phyloP scores from a whole-genome alignment of 1,140 invertebrate species.

The Drosophila busckii region DNA sequence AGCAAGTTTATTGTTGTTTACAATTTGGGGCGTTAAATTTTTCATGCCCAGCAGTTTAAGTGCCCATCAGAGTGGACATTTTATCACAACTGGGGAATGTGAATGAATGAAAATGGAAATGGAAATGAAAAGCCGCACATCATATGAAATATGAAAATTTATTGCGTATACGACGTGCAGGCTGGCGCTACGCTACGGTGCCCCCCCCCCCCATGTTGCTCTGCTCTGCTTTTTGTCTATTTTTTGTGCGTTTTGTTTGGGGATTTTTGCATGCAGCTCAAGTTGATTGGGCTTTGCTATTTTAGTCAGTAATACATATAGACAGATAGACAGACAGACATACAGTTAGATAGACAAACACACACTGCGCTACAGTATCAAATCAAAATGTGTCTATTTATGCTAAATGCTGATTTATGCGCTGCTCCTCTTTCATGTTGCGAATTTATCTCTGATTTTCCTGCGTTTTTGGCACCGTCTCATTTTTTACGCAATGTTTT shows the following conservation, averaged over 20 bases:
- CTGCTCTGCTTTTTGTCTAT: no score
- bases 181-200: constrained; percentile 32
- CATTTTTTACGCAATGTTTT: constrained; percentile 47
- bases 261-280: constrained; percentile 41
- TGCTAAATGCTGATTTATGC: constrained; percentile 66
- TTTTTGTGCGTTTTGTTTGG: constrained; percentile 11
- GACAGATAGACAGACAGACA: neutral
- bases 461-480: constrained; percentile 31
- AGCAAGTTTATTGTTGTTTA: constrained; percentile 30
- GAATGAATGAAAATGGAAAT: constrained; percentile 6
- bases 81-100: no score
- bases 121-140: constrained; percentile 23
- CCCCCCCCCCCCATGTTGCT: no score
- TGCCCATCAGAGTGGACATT: no score
- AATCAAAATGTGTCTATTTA: constrained; percentile 70
- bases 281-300: constrained; percentile 61
- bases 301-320: constrained; percentile 32
- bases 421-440: constrained; percentile 62
- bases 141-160: constrained; percentile 74
- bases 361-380: constrained; percentile 36
- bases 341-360: neutral
- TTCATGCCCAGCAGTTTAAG: no score
- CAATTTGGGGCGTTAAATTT: constrained; percentile 1
- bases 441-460: constrained; percentile 38
- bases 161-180: constrained; percentile 62